A percentile compares a stretch with the other conserved stretches of the same genome.
These are phyloP conservation scores for Pongo pygmaeus DNA, from an alignment of 2,113 vertebrate genomes.

Conservation along the genomic window DNA sequence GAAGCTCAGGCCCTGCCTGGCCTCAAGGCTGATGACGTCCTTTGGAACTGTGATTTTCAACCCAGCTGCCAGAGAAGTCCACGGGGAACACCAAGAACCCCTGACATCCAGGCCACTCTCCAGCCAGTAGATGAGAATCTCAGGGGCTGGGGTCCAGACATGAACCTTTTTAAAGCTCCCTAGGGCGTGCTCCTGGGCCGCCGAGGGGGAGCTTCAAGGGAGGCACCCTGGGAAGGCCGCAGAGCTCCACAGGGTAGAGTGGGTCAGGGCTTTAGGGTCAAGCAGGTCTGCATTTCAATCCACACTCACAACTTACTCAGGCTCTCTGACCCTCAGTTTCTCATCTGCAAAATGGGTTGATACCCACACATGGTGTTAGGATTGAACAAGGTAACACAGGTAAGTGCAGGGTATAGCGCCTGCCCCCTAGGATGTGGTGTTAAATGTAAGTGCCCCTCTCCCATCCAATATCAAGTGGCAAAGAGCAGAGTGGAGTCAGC, in stretches of 20 bases:
- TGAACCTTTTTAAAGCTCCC: background rate
- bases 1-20: background rate
- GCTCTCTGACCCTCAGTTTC: background rate
- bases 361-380: no score
- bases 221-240: background rate
- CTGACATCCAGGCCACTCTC: background rate
- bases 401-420: fast-evolving
- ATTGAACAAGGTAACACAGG: background rate
- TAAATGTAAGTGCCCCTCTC: background rate
- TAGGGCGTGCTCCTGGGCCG: background rate
- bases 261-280: background rate
- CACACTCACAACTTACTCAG: background rate
- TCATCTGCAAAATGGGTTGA: background rate
- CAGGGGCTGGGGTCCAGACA: background rate
- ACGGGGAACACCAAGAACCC: background rate
- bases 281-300: background rate
- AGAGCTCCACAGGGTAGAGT: fast-evolving
- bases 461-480: fast-evolving
- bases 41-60: background rate
- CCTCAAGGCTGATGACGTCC: background rate
- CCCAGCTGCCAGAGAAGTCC: background rate
- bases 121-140: background rate
- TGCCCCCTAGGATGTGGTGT: fast-evolving
- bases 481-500: background rate
- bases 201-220: background rate